Percentiles rank a stretch among this genome's conserved stretches.
phyloP scores from a whole-genome alignment of 2,888 invertebrate species.

The Amiota communis region DNA sequence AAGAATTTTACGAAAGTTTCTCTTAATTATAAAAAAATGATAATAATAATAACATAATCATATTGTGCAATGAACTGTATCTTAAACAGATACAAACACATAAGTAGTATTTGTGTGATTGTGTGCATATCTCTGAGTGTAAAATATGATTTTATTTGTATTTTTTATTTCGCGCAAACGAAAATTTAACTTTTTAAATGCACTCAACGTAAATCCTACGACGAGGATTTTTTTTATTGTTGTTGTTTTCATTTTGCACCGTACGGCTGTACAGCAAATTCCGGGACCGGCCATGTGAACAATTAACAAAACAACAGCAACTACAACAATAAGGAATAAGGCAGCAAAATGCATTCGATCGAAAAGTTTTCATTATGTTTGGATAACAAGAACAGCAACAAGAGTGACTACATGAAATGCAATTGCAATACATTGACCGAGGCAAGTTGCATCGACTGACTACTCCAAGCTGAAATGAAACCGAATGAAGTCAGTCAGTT shows the following conservation, averaged over 20 bases:
- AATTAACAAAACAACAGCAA: constrained; percentile 44
- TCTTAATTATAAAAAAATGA: too few relatives aligned
- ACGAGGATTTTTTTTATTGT: constrained; percentile 35
- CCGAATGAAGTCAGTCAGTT: not conserved
- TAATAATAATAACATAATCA: constrained; percentile 46
- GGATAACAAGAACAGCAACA: constrained; percentile 31
- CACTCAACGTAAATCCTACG: too few relatives aligned
- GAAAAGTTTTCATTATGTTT: constrained; percentile 64
- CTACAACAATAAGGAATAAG: constrained; percentile 35
- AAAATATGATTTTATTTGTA: not conserved
- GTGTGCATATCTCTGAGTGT: not conserved
- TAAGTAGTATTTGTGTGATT: not conserved
- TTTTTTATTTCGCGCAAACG: constrained; percentile 4
- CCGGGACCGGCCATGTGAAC: constrained; percentile 49
- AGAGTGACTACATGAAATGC: not conserved
- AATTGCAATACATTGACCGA: constrained; percentile 13
- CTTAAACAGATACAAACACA: constrained; percentile 39
- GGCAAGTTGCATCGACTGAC: not conserved
- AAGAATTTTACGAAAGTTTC: too few relatives aligned
- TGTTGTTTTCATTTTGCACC: constrained; percentile 39
- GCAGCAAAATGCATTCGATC: constrained; percentile 59
- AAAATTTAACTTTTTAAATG: too few relatives aligned
- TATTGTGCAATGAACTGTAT: constrained; percentile 45
- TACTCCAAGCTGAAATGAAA: constrained; percentile 1
- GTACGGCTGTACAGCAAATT: constrained; percentile 39